A percentile compares a stretch with the other conserved stretches of the same genome.
These are phyloP conservation scores for Lasioglossum malachurum DNA, from an alignment of 2,888 invertebrate genomes.

Conservation along the genomic window DNA sequence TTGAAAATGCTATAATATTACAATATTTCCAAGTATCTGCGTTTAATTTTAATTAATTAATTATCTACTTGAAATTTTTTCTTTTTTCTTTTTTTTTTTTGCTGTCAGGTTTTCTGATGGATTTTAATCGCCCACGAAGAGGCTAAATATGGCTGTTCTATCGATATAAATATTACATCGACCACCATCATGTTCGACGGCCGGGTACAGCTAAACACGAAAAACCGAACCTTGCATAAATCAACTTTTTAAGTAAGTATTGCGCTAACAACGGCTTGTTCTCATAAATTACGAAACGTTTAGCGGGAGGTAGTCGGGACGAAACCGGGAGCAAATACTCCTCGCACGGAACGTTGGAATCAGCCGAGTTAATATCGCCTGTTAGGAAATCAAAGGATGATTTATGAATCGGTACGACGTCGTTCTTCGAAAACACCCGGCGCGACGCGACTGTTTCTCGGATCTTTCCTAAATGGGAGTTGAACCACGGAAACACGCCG, in stretches of 20 bases:
- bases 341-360: constrained; percentile 23
- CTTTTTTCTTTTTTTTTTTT: not conserved
- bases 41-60: too few species aligned
- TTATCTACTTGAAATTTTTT: not conserved
- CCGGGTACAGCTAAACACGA: not conserved
- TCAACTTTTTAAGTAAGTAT: constrained; percentile 32
- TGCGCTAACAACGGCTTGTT: constrained; percentile 27
- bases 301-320: not conserved
- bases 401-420: constrained; percentile 51
- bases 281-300: constrained; percentile 38
- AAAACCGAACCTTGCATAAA: constrained; percentile 26
- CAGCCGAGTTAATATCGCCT: constrained; percentile 37
- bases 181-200: not conserved
- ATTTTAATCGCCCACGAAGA: not conserved
- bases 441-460: constrained; percentile 17
- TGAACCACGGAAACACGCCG: constrained; percentile 2
- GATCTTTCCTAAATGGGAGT: constrained; percentile 23
- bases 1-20: not conserved
- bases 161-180: constrained; percentile 41
- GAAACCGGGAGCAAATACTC: constrained; percentile 22
- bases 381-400: constrained; percentile 58
- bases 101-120: not conserved
- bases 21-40: not conserved
- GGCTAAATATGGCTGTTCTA: constrained; percentile 19
- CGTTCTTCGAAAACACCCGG: constrained; percentile 44